Evolutionary conservation across 2,113 vertebrate species (phyloP), one percentile per base, ranked within the genome.

Genomic region (Pyrgilauda ruficollis): DNA sequence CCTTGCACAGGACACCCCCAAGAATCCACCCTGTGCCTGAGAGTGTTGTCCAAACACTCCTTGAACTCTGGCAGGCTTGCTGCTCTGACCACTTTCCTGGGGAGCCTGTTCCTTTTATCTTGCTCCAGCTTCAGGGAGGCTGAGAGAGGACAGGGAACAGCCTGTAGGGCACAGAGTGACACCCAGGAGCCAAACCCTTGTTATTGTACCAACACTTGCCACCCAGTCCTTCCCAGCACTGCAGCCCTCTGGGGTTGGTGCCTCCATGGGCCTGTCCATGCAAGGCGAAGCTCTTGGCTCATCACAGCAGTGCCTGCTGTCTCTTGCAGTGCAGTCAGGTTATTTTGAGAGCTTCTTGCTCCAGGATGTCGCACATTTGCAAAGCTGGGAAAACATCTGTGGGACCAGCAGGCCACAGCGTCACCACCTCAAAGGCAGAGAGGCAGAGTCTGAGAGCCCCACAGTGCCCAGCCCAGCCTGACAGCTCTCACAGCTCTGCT

Each of bases 401-500:
- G 0, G 12, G 47, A 27, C 23, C 47, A 52, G 58, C 0, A 1
- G 1, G 2, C 31, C 55, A 21, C 1, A 0, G 64, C 52, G 19
- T 47, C 2, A 1, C 12, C 17, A 15, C 33, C 0, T 3, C 52
- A n/a, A 17, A 61, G 6, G 23, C 62, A 28, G 73, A 52, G 83
- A n/a, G 70, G 78, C 1, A 21, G 56, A 50, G 28, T 4, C 55
- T 69, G 83, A 35, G 11, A 72, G 49, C 66, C 7, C 63, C 2
- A 59, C 55, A 11, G 50, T 64, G 81, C 73, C 87, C 76, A 67
- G 64, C 87, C 2, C 41, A 47, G 52, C 6, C 2, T 22, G 66
- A 59, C 72, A 73, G 59, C 35, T 87, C 55, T 28, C n/a, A 11
- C 12, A 52, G 63, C 46, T 24, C 55, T 79, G 58, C 93, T 68